These are phyloP conservation scores for Drosophila nr. perissopoda DNA, from an alignment of 2,888 invertebrate species.

Conservation along the genomic window DNA sequence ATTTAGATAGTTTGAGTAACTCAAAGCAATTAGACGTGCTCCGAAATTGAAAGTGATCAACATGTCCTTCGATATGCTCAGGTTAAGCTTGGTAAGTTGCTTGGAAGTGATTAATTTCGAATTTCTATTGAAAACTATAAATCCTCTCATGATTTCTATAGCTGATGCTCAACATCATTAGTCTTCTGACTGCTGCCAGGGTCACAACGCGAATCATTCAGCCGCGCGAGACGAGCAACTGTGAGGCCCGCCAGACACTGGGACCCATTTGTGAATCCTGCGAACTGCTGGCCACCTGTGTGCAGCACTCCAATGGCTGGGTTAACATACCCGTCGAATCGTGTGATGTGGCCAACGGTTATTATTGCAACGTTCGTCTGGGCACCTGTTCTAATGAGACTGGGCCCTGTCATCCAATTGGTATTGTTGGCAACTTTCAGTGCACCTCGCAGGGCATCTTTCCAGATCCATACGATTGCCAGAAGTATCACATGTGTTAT, in stretches of 20 bases:
- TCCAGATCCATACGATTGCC: slow-evolving; percentile 85
- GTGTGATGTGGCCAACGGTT: slow-evolving; percentile 82
- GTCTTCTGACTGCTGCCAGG: slow-evolving; percentile 31
- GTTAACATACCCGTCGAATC: slow-evolving; percentile 84
- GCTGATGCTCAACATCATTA: slow-evolving; percentile 49
- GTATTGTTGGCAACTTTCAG: slow-evolving; percentile 83
- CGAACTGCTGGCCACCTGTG: slow-evolving; percentile 83
- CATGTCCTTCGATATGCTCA: slow-evolving; percentile 53
- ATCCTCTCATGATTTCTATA: slow-evolving; percentile 7
- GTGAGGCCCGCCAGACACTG: slow-evolving; percentile 78
- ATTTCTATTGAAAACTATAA: background rate
- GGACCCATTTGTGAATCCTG: slow-evolving; percentile 84
- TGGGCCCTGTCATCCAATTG: slow-evolving; percentile 84
- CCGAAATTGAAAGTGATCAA: slow-evolving; percentile 12
- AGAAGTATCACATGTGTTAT: slow-evolving; percentile 84
- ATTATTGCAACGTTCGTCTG: slow-evolving; percentile 81
- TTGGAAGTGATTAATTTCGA: background rate
- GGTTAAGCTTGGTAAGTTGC: slow-evolving; percentile 47
- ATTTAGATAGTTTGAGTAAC: slow-evolving; percentile 60
- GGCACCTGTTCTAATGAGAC: slow-evolving; percentile 82
- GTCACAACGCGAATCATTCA: slow-evolving; percentile 63
- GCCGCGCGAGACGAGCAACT: slow-evolving; percentile 81
- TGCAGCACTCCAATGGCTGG: slow-evolving; percentile 82
- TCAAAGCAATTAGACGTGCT: slow-evolving; percentile 54
- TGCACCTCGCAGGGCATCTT: slow-evolving; percentile 84